phyloP scores from a whole-genome alignment of 2,113 vertebrate genomes.

The Planiliza haematocheilus region DNA sequence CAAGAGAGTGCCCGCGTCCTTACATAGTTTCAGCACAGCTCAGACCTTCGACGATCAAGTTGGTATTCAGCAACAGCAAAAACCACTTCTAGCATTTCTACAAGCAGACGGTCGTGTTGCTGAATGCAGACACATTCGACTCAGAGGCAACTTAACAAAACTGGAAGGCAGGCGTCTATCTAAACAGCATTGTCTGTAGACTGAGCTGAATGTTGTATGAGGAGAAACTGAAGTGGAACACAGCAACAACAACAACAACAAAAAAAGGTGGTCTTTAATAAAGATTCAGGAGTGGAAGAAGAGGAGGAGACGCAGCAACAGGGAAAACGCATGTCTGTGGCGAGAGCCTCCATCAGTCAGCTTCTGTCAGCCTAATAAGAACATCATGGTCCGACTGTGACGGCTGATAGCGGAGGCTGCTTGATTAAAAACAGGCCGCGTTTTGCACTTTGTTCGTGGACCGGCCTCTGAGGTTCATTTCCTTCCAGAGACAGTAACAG shows the following conservation, averaged over 20 bases:
- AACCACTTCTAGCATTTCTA: constrained; percentile 28
- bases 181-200: constrained; percentile 41
- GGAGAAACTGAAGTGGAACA: constrained; percentile 40
- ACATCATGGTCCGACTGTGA: constrained; percentile 67
- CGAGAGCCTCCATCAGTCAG: constrained; percentile 48
- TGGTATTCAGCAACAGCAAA: constrained; percentile 43
- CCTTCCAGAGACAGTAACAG: constrained; percentile 52
- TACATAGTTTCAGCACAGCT: constrained; percentile 11
- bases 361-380: constrained; percentile 70
- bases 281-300: constrained; percentile 35
- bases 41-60: not conserved
- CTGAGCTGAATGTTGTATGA: constrained; percentile 48
- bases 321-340: constrained; percentile 36
- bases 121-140: constrained; percentile 40
- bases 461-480: constrained; percentile 70
- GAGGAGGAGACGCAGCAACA: constrained; percentile 21
- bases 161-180: constrained; percentile 34
- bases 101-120: constrained; percentile 15
- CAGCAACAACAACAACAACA: constrained; percentile 3
- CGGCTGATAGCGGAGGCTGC: constrained; percentile 62
- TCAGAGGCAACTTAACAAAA: constrained; percentile 48
- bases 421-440: constrained; percentile 73
- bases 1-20: not conserved
- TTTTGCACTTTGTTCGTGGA: constrained; percentile 34
- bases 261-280: constrained; percentile 36